phyloP scores from a whole-genome alignment of 1,140 invertebrate genomes.

The Whitmania pigra region DNA sequence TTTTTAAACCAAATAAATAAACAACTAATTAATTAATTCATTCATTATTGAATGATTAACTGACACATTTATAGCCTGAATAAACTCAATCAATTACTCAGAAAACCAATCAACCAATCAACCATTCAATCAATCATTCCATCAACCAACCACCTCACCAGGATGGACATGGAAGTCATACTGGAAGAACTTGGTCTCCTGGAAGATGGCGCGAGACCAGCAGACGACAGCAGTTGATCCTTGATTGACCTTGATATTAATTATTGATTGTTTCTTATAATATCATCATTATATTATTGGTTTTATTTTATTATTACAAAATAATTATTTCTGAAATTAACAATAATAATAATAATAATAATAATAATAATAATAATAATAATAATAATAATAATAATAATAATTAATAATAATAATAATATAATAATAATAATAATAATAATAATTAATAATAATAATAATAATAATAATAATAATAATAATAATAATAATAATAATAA shows the following conservation, averaged over 20 bases:
- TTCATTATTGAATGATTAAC: not conserved
- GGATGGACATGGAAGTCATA: conserved; percentile 2
- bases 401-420: too few relatives aligned
- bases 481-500: too few relatives aligned
- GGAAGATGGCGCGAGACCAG: not conserved
- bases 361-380: too few relatives aligned
- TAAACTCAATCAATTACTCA: not conserved
- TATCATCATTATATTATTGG: too few relatives aligned
- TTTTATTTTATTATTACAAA: too few relatives aligned
- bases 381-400: too few relatives aligned
- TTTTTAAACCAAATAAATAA: not conserved
- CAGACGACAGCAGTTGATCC: conserved; percentile 1
- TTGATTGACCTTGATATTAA: not conserved
- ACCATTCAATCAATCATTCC: not conserved
- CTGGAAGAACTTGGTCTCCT: conserved; percentile 1
- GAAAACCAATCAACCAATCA: not conserved
- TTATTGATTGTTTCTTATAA: too few relatives aligned
- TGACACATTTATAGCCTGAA: not conserved
- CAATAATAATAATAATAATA: too few relatives aligned
- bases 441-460: too few relatives aligned
- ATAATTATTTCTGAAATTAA: too few relatives aligned
- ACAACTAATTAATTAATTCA: not conserved
- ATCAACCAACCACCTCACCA: not conserved
- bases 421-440: too few relatives aligned
- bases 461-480: too few relatives aligned